These are phyloP conservation scores for Bolborhynchus lineola DNA, from an alignment of 2,113 vertebrate genomes.

Conservation along the genomic window DNA sequence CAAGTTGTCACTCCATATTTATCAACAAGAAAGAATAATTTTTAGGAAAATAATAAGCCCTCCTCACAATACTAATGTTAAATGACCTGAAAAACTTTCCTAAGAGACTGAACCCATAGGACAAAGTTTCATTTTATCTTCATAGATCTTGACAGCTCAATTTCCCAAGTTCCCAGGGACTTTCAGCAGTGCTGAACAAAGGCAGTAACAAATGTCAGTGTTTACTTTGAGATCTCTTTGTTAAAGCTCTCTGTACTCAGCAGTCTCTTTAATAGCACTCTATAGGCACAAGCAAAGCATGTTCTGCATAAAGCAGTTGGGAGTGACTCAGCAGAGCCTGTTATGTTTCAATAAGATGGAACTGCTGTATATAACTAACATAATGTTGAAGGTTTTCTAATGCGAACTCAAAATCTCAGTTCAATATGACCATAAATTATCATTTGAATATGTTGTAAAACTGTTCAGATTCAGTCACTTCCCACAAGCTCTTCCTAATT, in stretches of 20 bases:
- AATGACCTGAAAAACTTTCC: constrained; percentile 50
- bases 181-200: constrained; percentile 21
- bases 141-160: constrained; percentile 57
- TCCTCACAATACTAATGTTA: neutral
- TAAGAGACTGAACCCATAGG: constrained; percentile 9
- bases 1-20: constrained; percentile 12
- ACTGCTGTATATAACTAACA: neutral
- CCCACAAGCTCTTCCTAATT: neutral
- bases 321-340: constrained; percentile 21
- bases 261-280: constrained; percentile 30
- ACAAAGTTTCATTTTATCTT: constrained; percentile 66
- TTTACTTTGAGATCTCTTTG: constrained; percentile 48
- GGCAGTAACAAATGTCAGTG: constrained; percentile 53
- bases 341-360: neutral
- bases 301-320: constrained; percentile 9
- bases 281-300: constrained; percentile 5
- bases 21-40: constrained; percentile 10
- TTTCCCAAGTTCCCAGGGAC: constrained; percentile 48
- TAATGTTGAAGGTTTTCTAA: neutral
- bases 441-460: neutral
- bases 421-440: neutral
- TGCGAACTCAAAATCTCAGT: neutral
- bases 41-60: constrained; percentile 23
- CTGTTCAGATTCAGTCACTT: neutral
- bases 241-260: constrained; percentile 36